Evolutionary conservation across 2,113 vertebrate species (phyloP), one percentile per base, ranked within the genome.

Genomic region (Parotia lawesii): DNA sequence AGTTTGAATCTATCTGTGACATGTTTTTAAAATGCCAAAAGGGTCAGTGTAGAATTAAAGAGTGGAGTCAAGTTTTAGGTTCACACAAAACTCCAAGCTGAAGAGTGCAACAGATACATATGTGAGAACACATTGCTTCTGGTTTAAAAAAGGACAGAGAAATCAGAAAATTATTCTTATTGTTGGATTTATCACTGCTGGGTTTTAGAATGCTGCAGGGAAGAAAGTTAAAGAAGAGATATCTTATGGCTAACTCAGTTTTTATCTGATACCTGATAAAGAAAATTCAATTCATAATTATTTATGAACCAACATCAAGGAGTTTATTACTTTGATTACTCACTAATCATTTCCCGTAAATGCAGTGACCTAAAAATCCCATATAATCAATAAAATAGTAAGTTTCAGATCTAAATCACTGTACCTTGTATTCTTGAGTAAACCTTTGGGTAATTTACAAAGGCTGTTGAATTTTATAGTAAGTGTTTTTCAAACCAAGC

Each of bases 401-500:
- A 98, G 98, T 97, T 97, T 96, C 93, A 83, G 56, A 94, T 97
- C 98, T 99, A 98, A 99, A 99, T 99, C 99, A 98, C 64, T 33
- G 96, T 90, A 95, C 98, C 98, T 98, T 97, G 98, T 97, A 97
- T 98, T 98, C 98, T 97, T 98, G 97, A 98, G 98, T 98, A 99
- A 99, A 99, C 98, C 98, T 98, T 97, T 96, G 66, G 95, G 98
- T 98, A 98, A 99, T 99, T 98, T 98, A 98, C 98, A 98, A 98
- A 98, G 98, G 98, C 98, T 98, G 98, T 98, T 98, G 98, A 98
- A 98, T 98, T 99, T 99, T 98, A 98, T 98, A 98, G 98, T 98
- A 98, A 98, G 98, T 99, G 99, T 99, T 99, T 99, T 99, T 98
- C 98, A 98, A 98, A 98, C 98, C 98, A 98, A 98, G 98, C 97